A percentile compares a stretch with the other conserved stretches of the same genome.
These are phyloP conservation scores for Eristalinus sepulchralis DNA, from an alignment of 2,888 invertebrate species.

Conservation along the genomic window DNA sequence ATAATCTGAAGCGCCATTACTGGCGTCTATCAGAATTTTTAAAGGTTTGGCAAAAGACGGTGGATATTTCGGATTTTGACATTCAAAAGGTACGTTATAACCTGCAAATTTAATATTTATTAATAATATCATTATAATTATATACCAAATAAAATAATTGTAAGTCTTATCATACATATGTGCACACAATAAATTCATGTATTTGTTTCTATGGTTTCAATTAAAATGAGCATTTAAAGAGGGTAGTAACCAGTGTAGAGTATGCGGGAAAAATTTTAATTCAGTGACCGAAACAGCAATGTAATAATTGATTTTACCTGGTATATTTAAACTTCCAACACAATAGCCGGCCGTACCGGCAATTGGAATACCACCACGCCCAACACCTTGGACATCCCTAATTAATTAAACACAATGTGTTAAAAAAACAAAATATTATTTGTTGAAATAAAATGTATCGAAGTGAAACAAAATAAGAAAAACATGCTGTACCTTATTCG, in stretches of 20 bases:
- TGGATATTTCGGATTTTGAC: constrained; percentile 88
- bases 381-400: constrained; percentile 96
- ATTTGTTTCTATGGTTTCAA: no score
- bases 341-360: constrained; percentile 98
- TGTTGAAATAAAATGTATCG: no score
- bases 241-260: no score
- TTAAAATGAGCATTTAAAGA: no score
- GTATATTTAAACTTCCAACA: constrained; percentile 95
- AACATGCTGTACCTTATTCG: constrained; percentile 83
- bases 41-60: constrained; percentile 93
- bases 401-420: not conserved
- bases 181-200: no score
- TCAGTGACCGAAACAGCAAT: no score
- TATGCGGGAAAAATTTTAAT: no score
- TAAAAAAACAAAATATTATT: not conserved
- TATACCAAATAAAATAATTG: no score
- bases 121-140: no score
- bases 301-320: no score
- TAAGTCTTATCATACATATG: no score
- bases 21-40: constrained; percentile 96
- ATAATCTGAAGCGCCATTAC: constrained; percentile 99
- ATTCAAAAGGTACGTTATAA: constrained; percentile 94
- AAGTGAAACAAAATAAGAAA: no score
- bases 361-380: constrained; percentile 95
- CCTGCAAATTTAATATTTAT: constrained; percentile 81